Evolutionary conservation across 2,888 invertebrate genomes (phyloP), one percentile per base, ranked within the genome.

Genomic region (Dinocampus coccinellae): DNA sequence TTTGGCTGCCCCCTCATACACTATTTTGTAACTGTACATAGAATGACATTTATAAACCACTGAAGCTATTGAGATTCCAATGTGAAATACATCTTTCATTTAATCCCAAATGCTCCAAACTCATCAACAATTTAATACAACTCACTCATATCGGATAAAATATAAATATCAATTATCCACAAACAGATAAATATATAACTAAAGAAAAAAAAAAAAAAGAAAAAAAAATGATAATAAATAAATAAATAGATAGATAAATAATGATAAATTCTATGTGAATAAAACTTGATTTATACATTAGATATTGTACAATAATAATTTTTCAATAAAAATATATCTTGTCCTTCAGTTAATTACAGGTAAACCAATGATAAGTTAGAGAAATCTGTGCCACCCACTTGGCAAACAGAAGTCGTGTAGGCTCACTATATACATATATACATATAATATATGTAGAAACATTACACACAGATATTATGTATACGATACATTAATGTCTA

Each of bases 11-110:
- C 72, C 77, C 47, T 47, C 73, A 74, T 61, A 69, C 70, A 67
- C 20, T 9, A 47, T 47, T 67, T 68, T 67, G 67, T 61, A 68
- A 64, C 66, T 47, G 7, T 16, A 20, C n/a, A 20, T 53, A 70
- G 29, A 68, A 65, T 74, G 63, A 70, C 77, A 76, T 75, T 77
- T 75, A 76, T 77, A 73, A 77, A 76, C 75, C 73, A 70, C 71
- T 69, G 65, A 80, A 80, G 83, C 84, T 82, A 81, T 77, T 81
- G 83, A 84, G 81, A 83, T 84, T 86, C 83, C 84, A 85, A 85
- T 84, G 81, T 80, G 81, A 81, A 85, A 84, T 81, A 84, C 85
- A 85, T 85, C 82, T 75, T 65, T 52, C 58, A 9, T 10, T 76
- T 85, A 84, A 86, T 85, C 83, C 82, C 74, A 70, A 69, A 76